phyloP scores from a whole-genome alignment of 2,113 vertebrate species.

The Atractosteus spatula region DNA sequence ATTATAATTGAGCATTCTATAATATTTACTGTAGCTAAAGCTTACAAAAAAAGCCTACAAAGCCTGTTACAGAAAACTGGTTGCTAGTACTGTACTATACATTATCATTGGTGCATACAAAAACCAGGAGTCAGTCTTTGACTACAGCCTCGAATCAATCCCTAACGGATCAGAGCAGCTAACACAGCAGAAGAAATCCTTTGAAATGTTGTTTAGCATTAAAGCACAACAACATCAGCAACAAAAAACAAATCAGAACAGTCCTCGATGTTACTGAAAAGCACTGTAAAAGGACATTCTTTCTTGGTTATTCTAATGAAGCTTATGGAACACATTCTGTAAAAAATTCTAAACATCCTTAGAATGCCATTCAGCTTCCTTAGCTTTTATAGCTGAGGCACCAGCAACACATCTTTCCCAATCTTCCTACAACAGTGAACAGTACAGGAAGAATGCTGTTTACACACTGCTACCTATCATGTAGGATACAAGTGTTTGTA shows the following conservation, averaged over 20 bases:
- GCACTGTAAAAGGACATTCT: constrained; percentile 3
- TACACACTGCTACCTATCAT: neutral
- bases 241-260: neutral
- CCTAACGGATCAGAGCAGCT: constrained; percentile 39
- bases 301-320: neutral
- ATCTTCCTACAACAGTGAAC: neutral
- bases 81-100: constrained; percentile 76
- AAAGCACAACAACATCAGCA: neutral
- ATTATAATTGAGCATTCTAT: constrained; percentile 70
- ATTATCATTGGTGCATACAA: constrained; percentile 70
- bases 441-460: neutral
- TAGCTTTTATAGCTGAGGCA: neutral
- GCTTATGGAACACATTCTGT: neutral
- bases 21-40: constrained; percentile 71
- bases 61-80: constrained; percentile 74
- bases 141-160: constrained; percentile 47
- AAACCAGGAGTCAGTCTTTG: constrained; percentile 55
- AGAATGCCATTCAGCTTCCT: neutral
- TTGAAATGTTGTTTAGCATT: constrained; percentile 7
- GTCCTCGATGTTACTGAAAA: neutral
- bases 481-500: neutral
- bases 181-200: constrained; percentile 29
- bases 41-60: constrained; percentile 71
- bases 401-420: neutral
- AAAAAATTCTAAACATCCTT: neutral